Evolutionary conservation across 2,888 invertebrate genomes (phyloP).

Genomic region (Peribatodes rhomboidaria): DNA sequence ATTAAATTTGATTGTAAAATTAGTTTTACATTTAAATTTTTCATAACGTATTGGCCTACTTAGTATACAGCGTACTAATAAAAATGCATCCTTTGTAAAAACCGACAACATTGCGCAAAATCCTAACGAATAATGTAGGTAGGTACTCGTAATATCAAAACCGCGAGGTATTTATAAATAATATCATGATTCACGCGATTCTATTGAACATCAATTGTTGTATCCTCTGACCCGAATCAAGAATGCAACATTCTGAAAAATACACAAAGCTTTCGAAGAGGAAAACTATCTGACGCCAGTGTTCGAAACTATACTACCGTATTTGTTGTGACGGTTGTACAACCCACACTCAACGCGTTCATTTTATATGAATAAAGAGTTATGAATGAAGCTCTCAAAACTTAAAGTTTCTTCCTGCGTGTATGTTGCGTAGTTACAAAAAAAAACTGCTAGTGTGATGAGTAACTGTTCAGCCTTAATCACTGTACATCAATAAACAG

Average conservation of each 20-base stretch:
- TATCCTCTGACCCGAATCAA: neutral
- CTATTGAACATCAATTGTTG: neutral
- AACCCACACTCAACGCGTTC: neutral
- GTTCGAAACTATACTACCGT: neutral
- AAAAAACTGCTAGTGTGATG: neutral
- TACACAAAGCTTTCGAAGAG: neutral
- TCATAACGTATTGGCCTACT: too few relatives aligned
- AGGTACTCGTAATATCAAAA: neutral
- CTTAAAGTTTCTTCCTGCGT: too few relatives aligned
- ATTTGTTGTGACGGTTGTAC: neutral
- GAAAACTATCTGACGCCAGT: neutral
- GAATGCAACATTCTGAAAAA: conserved; percentile 2
- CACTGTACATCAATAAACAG: neutral
- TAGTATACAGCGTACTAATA: too few relatives aligned
- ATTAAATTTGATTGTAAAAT: too few relatives aligned
- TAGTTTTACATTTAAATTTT: too few relatives aligned
- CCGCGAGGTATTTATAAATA: neutral
- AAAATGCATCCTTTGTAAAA: too few relatives aligned
- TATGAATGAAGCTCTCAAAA: neutral
- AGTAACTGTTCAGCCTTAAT: neutral
- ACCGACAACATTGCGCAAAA: neutral
- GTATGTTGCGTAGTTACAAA: too few relatives aligned
- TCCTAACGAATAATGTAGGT: neutral
- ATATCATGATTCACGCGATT: conserved; percentile 3
- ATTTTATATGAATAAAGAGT: neutral